Base-by-base conservation (phyloP, 2,888 invertebrate species). In the Pseudolycoriella hygida region DNA sequence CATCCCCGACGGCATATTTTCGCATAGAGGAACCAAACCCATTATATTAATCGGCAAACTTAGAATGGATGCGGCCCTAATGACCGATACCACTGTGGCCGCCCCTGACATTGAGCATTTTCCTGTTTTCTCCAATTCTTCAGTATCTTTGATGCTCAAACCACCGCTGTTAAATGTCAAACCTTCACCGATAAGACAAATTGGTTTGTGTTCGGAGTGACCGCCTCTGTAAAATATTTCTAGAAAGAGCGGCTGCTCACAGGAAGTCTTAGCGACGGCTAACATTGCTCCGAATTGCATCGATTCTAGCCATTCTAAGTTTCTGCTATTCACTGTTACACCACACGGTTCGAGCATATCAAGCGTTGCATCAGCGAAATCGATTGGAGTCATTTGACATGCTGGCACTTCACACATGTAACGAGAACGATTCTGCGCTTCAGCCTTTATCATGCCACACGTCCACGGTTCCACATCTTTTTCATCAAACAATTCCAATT, bases 321-420 rank as follows among this genome's bases (percentile, higher is more conserved):
- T 60, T 2, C 62, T 61, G 32, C 68, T 63, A 50, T 63, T 72
- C 1, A 66, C 62, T 1, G 57, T 60, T 4, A 72, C 68, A 3
- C 71, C 71, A 45, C 71, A 72, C 0, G 71, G 71, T 50, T 71
- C 78, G 39, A 80, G 57, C 42, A 73, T 72, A 52, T 76, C 75
- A 12, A 78, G 72, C 2, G 76, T 70, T 0, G 73, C 63, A 58
- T 80, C 69, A 1, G 80, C 76, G 59, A 85, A 84, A 46, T 72
- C 69, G 3, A 77, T 72, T 2, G 85, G 85, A 0, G 83, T 83
- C 74, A 85, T 76, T 53, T 73, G 66, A 60, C 85, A 85, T 8
- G 80, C 74, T 0, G 85, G 83, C 2, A 75, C 72, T 56, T 85
- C 83, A 54, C 72, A 72, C 3, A 85, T 60, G 43, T 71, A 66